Evolutionary conservation across 2,888 invertebrate species (phyloP).

Genomic region (Drosophila maculinotata): DNA sequence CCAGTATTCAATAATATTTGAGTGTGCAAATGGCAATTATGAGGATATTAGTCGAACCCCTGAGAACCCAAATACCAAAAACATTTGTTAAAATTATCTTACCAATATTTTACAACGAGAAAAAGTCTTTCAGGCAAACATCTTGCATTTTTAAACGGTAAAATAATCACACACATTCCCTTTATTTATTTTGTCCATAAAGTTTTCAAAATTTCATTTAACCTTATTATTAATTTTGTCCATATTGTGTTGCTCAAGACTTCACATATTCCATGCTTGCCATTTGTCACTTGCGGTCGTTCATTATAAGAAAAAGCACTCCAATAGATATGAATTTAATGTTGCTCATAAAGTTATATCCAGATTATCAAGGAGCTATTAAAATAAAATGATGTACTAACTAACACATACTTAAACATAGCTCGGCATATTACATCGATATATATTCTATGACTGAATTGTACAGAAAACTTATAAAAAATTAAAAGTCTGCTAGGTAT

Average conservation of each 20-base stretch:
- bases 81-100: too few species aligned
- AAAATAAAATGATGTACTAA: not conserved
- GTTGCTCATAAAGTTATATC: not conserved
- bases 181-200: too few species aligned
- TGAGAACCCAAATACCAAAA: too few species aligned
- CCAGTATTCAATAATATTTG: not conserved
- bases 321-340: too few species aligned
- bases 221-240: too few species aligned
- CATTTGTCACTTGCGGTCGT: conserved; percentile 1
- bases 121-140: too few species aligned
- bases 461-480: conserved; percentile 32
- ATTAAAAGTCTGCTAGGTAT: conserved; percentile 46
- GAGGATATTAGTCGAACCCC: too few species aligned
- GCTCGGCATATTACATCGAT: conserved; percentile 17
- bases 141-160: too few species aligned
- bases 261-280: not conserved
- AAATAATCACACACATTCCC: too few species aligned
- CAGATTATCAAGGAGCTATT: too few species aligned
- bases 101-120: too few species aligned
- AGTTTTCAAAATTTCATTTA: too few species aligned
- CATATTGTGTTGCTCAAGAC: not conserved
- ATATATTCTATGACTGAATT: conserved; percentile 46
- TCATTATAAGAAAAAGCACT: conserved; percentile 1
- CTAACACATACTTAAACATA: not conserved
- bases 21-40: not conserved